Conservation (phyloP, 2,797 vertebrate species). For the Trichosurus vulpecula region DNA sequence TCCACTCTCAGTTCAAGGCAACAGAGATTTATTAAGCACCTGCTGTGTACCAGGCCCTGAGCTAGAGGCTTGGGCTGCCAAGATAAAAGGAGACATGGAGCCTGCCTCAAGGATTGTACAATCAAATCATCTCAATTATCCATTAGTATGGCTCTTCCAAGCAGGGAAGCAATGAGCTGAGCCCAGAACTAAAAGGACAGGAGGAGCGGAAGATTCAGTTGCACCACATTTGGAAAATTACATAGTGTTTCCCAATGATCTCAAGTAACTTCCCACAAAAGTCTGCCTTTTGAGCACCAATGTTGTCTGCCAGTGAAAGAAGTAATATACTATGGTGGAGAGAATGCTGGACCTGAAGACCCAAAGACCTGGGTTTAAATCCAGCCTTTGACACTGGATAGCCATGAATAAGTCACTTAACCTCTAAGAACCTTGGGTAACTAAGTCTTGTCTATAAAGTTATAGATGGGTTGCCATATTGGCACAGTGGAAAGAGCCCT, state of each 20-base stretch:
- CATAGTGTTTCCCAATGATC: neutral
- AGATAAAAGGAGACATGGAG: neutral
- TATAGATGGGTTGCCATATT: neutral
- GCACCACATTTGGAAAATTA: neutral
- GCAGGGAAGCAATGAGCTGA: neutral
- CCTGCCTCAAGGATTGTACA: neutral
- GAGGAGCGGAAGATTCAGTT: neutral
- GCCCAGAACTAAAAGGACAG: neutral
- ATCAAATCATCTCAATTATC: neutral
- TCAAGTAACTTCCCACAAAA: neutral
- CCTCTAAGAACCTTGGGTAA: neutral
- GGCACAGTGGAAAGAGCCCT: neutral
- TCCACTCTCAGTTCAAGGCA: neutral
- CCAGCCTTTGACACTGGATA: neutral
- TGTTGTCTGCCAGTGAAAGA: neutral
- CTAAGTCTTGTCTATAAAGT: neutral
- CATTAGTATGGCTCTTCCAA: neutral
- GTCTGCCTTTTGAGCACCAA: neutral
- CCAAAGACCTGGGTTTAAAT: neutral
- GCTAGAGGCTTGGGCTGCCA: neutral
- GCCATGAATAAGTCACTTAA: neutral
- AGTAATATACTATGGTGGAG: neutral
- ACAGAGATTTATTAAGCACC: neutral
- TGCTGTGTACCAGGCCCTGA: neutral
- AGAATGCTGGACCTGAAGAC: neutral